Percentiles rank a stretch among this genome's conserved stretches.
These are phyloP conservation scores for Sciurus carolinensis DNA, from an alignment of 2,797 vertebrate species.

Conservation along the genomic window DNA sequence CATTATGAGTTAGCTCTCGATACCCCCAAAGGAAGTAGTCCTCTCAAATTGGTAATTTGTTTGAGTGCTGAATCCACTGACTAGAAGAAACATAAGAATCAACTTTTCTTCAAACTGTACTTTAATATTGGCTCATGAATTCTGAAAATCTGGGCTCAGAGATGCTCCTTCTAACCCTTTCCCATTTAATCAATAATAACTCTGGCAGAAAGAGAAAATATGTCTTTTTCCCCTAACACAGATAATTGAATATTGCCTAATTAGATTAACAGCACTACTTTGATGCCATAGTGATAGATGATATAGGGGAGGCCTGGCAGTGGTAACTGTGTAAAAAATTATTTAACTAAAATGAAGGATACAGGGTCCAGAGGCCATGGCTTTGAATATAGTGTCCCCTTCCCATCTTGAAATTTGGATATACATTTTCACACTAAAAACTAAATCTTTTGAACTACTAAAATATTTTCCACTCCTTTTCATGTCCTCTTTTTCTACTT, in stretches of 20 bases:
- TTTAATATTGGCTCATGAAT: slow-evolving; percentile 75
- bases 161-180: slow-evolving; percentile 73
- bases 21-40: slow-evolving; percentile 13
- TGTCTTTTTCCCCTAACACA: slow-evolving; percentile 55
- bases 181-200: slow-evolving; percentile 77
- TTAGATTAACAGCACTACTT: slow-evolving; percentile 78
- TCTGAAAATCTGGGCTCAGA: slow-evolving; percentile 68
- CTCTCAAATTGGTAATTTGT: slow-evolving; percentile 45
- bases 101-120: slow-evolving; percentile 74
- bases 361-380: background rate
- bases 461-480: background rate
- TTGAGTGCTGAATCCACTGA: slow-evolving; percentile 44
- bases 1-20: background rate
- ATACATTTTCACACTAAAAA: slow-evolving; percentile 43
- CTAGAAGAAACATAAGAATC: slow-evolving; percentile 65
- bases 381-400: background rate
- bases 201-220: slow-evolving; percentile 73
- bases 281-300: slow-evolving; percentile 67
- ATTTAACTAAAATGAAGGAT: slow-evolving; percentile 68
- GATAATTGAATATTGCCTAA: slow-evolving; percentile 80
- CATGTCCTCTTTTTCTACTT: slow-evolving; percentile 20
- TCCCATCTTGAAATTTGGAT: slow-evolving; percentile 5
- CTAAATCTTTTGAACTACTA: slow-evolving; percentile 17
- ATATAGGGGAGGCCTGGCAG: slow-evolving; percentile 62
- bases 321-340: slow-evolving; percentile 56